phyloP scores from a whole-genome alignment of 2,113 vertebrate species.

The Pterophyllum scalare region DNA sequence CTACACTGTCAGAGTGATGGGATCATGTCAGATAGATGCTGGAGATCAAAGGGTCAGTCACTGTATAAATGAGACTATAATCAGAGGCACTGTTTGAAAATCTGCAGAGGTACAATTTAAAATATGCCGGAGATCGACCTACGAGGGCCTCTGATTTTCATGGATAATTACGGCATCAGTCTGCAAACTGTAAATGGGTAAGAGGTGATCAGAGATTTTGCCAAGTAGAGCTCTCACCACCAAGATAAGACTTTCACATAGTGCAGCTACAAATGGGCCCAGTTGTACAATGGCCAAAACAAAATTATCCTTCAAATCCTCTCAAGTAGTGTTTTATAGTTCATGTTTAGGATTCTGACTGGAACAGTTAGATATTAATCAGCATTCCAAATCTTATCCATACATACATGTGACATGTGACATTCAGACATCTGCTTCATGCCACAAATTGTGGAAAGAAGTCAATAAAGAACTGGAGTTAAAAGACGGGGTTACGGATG shows the following conservation, averaged over 20 bases:
- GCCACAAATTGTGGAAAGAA: conserved; percentile 25
- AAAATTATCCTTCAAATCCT: background rate
- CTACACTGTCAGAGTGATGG: conserved; percentile 10
- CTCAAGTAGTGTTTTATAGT: background rate
- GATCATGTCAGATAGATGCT: conserved; percentile 29
- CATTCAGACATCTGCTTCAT: conserved; percentile 6
- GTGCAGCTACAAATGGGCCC: background rate
- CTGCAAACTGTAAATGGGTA: background rate
- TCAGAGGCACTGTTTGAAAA: conserved; percentile 5
- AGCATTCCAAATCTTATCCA: background rate
- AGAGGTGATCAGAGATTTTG: background rate
- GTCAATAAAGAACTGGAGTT: conserved; percentile 21
- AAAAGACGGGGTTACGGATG: conserved; percentile 23
- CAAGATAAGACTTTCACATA: background rate
- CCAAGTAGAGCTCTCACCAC: background rate
- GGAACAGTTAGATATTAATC: background rate
- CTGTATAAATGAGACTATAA: conserved; percentile 1
- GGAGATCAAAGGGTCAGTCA: conserved; percentile 28
- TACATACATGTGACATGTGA: background rate
- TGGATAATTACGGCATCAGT: background rate
- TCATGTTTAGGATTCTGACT: background rate
- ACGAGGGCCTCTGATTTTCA: background rate
- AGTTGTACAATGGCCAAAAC: background rate
- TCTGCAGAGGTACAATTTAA: background rate
- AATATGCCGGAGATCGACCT: background rate